Conservation (phyloP, 1,140 invertebrate species). For the Ceratosolen solmsi region DNA sequence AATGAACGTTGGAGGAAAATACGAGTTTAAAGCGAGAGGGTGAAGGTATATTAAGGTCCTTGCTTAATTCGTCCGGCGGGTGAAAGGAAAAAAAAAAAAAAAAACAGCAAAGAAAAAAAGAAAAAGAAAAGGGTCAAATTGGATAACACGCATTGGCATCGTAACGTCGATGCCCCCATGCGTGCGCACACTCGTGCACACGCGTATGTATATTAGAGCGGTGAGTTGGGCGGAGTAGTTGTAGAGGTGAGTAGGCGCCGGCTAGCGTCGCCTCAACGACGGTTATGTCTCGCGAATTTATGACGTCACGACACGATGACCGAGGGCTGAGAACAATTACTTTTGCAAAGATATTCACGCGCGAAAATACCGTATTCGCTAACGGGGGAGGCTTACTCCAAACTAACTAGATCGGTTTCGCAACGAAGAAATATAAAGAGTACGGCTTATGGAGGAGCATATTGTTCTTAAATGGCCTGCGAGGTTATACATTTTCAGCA, state of each 20-base stretch:
- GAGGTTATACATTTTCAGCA: background rate
- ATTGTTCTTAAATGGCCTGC: background rate
- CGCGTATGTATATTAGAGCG: background rate
- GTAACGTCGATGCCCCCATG: background rate
- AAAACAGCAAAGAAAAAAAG: too few relatives aligned
- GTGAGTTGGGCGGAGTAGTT: slow-evolving; percentile 5
- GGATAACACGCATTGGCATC: background rate
- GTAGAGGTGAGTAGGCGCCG: background rate
- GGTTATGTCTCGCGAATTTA: slow-evolving; percentile 45
- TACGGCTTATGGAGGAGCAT: background rate
- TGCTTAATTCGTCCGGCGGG: background rate
- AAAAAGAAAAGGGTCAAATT: slow-evolving; percentile 25
- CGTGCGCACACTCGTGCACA: background rate
- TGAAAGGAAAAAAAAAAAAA: background rate
- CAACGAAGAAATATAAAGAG: slow-evolving; percentile 10
- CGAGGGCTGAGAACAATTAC: slow-evolving; percentile 12
- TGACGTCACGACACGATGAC: slow-evolving; percentile 27
- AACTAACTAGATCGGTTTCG: slow-evolving; percentile 33
- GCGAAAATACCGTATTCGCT: background rate
- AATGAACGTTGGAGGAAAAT: background rate
- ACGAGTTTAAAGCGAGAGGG: background rate
- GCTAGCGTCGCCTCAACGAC: background rate
- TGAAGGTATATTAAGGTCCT: background rate
- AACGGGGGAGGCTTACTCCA: too few relatives aligned
- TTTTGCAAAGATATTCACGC: slow-evolving; percentile 32